A percentile compares a stretch with the other conserved stretches of the same genome.
Evolutionary conservation across 2,797 vertebrate genomes (phyloP).

Genomic region (Orestias chungarensis): DNA sequence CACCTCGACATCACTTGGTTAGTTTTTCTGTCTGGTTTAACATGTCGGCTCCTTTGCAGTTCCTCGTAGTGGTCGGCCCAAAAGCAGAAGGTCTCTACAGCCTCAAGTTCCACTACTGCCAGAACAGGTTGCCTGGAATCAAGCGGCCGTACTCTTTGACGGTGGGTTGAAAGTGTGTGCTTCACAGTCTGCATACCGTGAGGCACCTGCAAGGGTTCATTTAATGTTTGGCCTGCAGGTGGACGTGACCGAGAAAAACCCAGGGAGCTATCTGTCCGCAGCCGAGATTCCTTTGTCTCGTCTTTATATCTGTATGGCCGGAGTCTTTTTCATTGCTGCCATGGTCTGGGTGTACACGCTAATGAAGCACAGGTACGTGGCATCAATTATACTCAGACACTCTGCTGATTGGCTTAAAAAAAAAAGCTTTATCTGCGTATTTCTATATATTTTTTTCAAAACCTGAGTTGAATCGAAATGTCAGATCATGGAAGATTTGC

Average conservation of each 20-base stretch:
- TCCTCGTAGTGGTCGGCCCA: slow-evolving; percentile 72
- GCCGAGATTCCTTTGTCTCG: slow-evolving; percentile 85
- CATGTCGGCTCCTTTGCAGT: slow-evolving; percentile 63
- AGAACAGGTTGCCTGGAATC: slow-evolving; percentile 25
- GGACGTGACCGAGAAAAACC: slow-evolving; percentile 81
- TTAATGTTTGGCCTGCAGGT: slow-evolving; percentile 67
- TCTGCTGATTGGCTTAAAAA: too few relatives aligned
- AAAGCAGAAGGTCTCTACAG: slow-evolving; percentile 82
- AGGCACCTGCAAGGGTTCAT: neutral
- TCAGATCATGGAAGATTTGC: too few relatives aligned
- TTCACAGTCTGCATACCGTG: neutral
- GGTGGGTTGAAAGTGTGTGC: slow-evolving; percentile 63
- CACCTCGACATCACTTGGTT: neutral
- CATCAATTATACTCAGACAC: neutral
- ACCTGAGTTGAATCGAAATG: too few relatives aligned
- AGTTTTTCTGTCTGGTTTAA: neutral
- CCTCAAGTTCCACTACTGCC: slow-evolving; percentile 84
- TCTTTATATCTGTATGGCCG: slow-evolving; percentile 85
- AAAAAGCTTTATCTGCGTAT: too few relatives aligned
- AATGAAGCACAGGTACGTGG: slow-evolving; percentile 82
- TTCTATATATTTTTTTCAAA: too few relatives aligned
- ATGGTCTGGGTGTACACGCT: slow-evolving; percentile 85
- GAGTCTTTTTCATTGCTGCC: slow-evolving; percentile 81
- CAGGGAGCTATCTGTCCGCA: slow-evolving; percentile 79
- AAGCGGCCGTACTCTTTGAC: slow-evolving; percentile 72